phyloP scores from a whole-genome alignment of 2,113 vertebrate species.

The Ariopsis seemanni region DNA sequence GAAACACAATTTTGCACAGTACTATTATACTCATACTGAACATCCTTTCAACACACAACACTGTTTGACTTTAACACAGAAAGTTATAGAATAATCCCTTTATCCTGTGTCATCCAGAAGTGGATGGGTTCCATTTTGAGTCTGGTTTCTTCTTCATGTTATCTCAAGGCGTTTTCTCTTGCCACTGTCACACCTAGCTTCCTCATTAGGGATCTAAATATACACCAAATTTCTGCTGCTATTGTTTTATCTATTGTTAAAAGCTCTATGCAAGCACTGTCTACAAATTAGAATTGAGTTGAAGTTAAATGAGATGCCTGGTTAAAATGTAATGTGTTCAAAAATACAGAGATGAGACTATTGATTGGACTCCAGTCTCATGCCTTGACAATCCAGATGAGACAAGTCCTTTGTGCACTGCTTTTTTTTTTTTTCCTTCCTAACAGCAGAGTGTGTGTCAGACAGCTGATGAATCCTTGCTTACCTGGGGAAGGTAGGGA shows the following conservation, averaged over 20 bases:
- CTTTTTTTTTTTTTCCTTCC: background rate
- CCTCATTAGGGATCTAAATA: background rate
- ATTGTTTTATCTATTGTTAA: background rate
- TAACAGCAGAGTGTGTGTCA: background rate
- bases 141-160: background rate
- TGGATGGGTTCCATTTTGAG: background rate
- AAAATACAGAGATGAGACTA: background rate
- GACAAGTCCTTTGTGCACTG: constrained; percentile 46
- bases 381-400: constrained; percentile 51
- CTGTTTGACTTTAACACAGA: background rate
- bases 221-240: background rate
- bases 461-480: background rate
- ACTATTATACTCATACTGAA: background rate
- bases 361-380: background rate
- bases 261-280: background rate
- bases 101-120: background rate
- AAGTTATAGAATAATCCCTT: background rate
- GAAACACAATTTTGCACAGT: too few species aligned
- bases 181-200: background rate
- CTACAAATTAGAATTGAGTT: background rate
- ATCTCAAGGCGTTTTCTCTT: background rate
- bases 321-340: background rate
- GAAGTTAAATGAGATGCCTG: background rate
- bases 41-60: background rate
- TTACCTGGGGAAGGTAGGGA: constrained; percentile 36